A percentile compares a stretch with the other conserved stretches of the same genome.
phyloP scores from a whole-genome alignment of 2,113 vertebrate species.

The Felis chaus region DNA sequence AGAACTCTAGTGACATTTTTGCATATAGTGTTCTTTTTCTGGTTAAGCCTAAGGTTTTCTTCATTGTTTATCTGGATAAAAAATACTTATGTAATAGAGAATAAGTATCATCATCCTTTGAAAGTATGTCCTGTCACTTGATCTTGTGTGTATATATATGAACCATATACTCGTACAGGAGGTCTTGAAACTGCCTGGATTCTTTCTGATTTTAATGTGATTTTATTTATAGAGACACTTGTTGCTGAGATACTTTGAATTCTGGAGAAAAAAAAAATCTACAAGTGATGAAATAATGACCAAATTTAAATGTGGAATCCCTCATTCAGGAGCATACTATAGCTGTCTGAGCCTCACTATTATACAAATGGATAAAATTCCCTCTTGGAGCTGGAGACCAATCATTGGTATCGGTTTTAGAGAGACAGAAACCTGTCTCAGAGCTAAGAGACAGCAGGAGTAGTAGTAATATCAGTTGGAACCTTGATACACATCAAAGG shows the following conservation, averaged over 20 bases:
- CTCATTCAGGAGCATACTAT: slow-evolving; percentile 53
- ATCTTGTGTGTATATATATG: background rate
- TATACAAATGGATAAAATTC: slow-evolving; percentile 79
- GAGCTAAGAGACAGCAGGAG: slow-evolving; percentile 84
- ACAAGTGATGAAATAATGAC: background rate
- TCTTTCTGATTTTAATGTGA: background rate
- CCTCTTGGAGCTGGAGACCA: slow-evolving; percentile 74
- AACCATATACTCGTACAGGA: background rate
- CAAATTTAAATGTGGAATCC: slow-evolving; percentile 66
- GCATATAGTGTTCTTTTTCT: background rate
- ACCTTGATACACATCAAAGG: slow-evolving; percentile 84
- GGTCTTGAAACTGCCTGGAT: background rate
- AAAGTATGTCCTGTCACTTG: background rate
- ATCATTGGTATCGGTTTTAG: slow-evolving; percentile 75
- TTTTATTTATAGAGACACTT: background rate
- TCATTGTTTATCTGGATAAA: background rate
- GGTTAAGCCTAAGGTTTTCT: background rate
- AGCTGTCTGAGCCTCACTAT: slow-evolving; percentile 66
- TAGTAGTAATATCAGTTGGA: slow-evolving; percentile 80
- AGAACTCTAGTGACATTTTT: slow-evolving; percentile 4
- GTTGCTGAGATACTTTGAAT: slow-evolving; percentile 17
- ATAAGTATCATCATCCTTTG: background rate
- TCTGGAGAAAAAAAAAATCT: background rate
- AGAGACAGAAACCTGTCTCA: slow-evolving; percentile 83
- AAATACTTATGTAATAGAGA: background rate